phyloP scores from a whole-genome alignment of 1,140 invertebrate species.

The Augochlora pura region DNA sequence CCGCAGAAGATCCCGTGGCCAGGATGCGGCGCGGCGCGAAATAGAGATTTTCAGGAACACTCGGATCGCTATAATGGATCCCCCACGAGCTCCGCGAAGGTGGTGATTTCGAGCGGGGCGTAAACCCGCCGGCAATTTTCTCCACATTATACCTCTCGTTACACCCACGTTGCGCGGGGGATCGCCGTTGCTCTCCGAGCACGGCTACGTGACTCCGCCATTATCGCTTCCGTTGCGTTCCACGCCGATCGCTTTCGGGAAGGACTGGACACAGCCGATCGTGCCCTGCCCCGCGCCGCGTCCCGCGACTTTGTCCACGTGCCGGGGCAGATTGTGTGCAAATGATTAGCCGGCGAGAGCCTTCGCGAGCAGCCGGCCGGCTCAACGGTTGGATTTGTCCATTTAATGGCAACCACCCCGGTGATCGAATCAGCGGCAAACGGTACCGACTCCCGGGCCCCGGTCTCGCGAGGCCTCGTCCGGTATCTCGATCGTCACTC shows the following conservation, averaged over 20 bases:
- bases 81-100: neutral
- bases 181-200: constrained; percentile 11
- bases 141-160: constrained; percentile 43
- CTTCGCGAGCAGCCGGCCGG: no score
- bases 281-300: neutral
- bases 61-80: constrained; percentile 13
- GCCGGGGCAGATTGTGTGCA: neutral
- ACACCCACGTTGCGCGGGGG: constrained; percentile 30
- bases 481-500: no score
- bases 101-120: constrained; percentile 27
- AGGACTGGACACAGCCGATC: neutral
- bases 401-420: no score
- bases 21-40: neutral
- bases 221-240: constrained; percentile 37
- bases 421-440: no score
- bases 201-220: constrained; percentile 16
- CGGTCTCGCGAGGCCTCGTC: no score
- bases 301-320: neutral
- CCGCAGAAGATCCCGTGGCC: neutral
- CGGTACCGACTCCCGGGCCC: no score
- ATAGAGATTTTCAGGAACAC: constrained; percentile 1
- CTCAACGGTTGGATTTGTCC: no score
- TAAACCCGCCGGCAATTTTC: constrained; percentile 33
- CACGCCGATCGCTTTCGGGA: neutral
- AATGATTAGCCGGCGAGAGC: neutral